A percentile compares a stretch with the other conserved stretches of the same genome.
Conservation (phyloP, 2,888 invertebrate species). For the Dendrolimus houi region DNA sequence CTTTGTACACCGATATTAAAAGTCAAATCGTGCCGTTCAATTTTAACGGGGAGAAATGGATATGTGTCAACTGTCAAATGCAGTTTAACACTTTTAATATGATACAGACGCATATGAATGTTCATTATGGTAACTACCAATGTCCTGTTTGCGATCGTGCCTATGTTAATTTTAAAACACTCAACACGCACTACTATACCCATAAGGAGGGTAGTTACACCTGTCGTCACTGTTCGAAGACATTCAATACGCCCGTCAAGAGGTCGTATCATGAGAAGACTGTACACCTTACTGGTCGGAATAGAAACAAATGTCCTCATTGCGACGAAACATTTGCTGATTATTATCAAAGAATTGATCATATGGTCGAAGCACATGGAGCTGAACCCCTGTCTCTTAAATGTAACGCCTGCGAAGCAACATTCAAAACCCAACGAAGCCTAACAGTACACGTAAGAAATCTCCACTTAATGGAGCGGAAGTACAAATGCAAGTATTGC, state of each 20-base stretch:
- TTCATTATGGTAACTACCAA: slow-evolving; percentile 36
- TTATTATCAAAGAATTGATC: slow-evolving; percentile 28
- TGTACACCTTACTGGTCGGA: slow-evolving; percentile 23
- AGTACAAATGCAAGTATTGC: slow-evolving; percentile 21
- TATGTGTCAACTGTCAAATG: slow-evolving; percentile 13
- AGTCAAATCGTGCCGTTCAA: slow-evolving; percentile 37
- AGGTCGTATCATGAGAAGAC: slow-evolving; percentile 34
- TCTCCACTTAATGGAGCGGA: slow-evolving; percentile 22
- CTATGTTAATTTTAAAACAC: slow-evolving; percentile 14
- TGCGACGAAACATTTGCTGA: slow-evolving; percentile 22
- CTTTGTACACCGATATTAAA: slow-evolving; percentile 20
- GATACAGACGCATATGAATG: slow-evolving; percentile 34
- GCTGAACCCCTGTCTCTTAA: slow-evolving; percentile 18
- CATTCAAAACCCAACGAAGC: slow-evolving; percentile 16
- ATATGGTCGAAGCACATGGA: slow-evolving; percentile 34
- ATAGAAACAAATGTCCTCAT: slow-evolving; percentile 11
- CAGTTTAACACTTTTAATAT: slow-evolving; percentile 13
- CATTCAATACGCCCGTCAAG: slow-evolving; percentile 34
- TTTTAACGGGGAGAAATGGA: slow-evolving; percentile 21
- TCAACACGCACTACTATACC: slow-evolving; percentile 12
- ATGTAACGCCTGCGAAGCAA: slow-evolving; percentile 34
- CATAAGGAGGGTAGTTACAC: slow-evolving; percentile 17
- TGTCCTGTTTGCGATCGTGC: slow-evolving; percentile 34
- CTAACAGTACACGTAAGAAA: slow-evolving; percentile 22
- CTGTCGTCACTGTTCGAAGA: slow-evolving; percentile 38